Evolutionary conservation across 2,113 vertebrate genomes (phyloP).

Genomic region (Aptenodytes forsteri): DNA sequence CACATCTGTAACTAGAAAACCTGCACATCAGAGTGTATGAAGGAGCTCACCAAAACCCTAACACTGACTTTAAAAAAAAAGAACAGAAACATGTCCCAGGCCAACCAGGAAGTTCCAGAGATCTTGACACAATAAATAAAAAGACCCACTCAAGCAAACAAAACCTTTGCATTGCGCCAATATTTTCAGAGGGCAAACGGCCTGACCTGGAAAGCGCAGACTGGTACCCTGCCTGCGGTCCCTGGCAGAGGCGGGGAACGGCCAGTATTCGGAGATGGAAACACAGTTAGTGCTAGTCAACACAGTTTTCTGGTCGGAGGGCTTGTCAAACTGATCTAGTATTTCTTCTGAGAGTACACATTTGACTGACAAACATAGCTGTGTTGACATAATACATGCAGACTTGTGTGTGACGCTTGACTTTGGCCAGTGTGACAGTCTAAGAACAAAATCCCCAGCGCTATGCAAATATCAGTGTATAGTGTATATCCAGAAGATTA

Average conservation of each 20-base stretch:
- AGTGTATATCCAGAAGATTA: not conserved
- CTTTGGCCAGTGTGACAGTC: not conserved
- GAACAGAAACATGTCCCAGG: not conserved
- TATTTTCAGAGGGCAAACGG: not conserved
- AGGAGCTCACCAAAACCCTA: not conserved
- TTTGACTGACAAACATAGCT: conserved; percentile 34
- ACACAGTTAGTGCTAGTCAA: not conserved
- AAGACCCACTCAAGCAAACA: conserved; percentile 11
- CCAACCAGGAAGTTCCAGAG: conserved; percentile 53
- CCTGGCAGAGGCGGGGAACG: not conserved
- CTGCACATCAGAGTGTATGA: not conserved
- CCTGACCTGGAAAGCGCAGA: not conserved
- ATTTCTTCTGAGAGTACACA: not conserved
- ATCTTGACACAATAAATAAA: conserved; percentile 43
- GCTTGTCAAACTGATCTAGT: conserved; percentile 16
- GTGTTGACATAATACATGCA: not conserved
- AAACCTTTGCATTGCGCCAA: not conserved
- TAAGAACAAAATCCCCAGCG: not conserved
- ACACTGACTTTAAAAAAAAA: not conserved
- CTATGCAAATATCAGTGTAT: not conserved
- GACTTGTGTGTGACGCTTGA: not conserved
- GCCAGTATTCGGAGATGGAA: not conserved
- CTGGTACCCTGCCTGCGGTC: not conserved
- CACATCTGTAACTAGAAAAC: not conserved
- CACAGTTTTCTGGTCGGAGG: not conserved